Evolutionary conservation across 2,888 invertebrate genomes (phyloP), one percentile per base, ranked within the genome.

Genomic region (Acanthopleura granulata): DNA sequence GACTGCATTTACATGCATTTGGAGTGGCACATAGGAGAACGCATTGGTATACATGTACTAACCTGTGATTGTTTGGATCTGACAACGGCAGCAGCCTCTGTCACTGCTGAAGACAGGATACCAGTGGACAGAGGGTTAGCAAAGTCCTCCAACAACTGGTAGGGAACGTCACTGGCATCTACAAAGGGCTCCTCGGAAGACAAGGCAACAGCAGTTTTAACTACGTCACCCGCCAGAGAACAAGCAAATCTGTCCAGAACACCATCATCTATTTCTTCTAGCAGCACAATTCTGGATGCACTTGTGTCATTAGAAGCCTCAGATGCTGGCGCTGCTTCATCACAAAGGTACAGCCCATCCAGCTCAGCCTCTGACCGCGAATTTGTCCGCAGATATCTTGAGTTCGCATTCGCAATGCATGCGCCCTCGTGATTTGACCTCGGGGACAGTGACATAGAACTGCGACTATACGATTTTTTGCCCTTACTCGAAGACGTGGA

Each of bases 151-250:
- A 87, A 57, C 40, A 74, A 57, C 25, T 72, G 71, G 70, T 78
- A 83, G 18, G 83, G 82, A 62, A 84, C 70, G 72, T 83, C 81
- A 15, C 83, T 72, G 16, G 83, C 83, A 78, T 85, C 85, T 72
- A 80, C 76, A 75, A 78, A 85, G 29, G 25, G 49, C 22, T 61
- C 70, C 16, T 18, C 51, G 30, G 49, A 29, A 3, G 73, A 73
- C 14, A 49, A 25, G 62, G 29, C 29, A n/a, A 18, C 70, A 73
- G 73, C 25, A 69, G n/a, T 16, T 29, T 49, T 11, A 51, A 51
- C 40, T 73, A 62, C 9, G 73, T 73, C 27, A 73, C 49, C n/a
- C 73, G 66, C 30, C 51, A 49, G 11, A n/a, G 25, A 57, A 50
- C 74, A 22, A 71, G 30, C 29, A 61, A 18, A 25, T 30, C 66